Evolutionary conservation across 2,113 vertebrate species (phyloP), one percentile per base, ranked within the genome.

Genomic region (Bos javanicus): DNA sequence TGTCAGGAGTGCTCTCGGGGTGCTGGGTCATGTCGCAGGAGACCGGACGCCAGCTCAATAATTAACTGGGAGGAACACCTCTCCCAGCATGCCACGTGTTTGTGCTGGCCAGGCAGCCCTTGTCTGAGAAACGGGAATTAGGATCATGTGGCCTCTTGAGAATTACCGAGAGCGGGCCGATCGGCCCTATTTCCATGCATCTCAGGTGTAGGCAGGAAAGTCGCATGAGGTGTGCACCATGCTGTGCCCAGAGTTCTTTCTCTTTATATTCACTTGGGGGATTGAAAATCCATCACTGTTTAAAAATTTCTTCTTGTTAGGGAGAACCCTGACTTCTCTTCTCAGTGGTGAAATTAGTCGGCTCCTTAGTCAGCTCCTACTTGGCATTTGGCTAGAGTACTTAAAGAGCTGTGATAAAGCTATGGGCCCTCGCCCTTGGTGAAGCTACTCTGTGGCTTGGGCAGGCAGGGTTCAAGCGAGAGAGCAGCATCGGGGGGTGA

Each of bases 211-310:
- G 25, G 33, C 50, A 17, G 74, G 62, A 30, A 13, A 71, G 80
- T 56, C 4, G 0, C n/a, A 2, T 4, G 12, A 87, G 57, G 83
- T 8, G 0, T 9, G 43, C 1, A 1, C 54, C n/a, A 62, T 52
- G 28, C 92, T 39, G 0, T 43, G 74, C n/a, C 33, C 13, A 2
- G 54, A 33, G 30, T 76, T 74, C 82, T 76, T 36, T 52, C 26
- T 46, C 12, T 86, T 87, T 74, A 17, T 6, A 5, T 57, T 50
- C 4, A 81, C 36, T 60, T 39, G 3, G 11, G 13, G 59, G 57
- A 86, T 43, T 67, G 48, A 57, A 95, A 91, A 62, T 21, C 60
- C 48, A 30, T 88, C 56, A 5, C 67, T 52, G 81, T 50, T 56
- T 6, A 23, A 85, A 83, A 54, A 19, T 30, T 87, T 83, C 39